Evolutionary conservation across 2,888 invertebrate genomes (phyloP), one percentile per base, ranked within the genome.

Genomic region (Limulus polyphemus): DNA sequence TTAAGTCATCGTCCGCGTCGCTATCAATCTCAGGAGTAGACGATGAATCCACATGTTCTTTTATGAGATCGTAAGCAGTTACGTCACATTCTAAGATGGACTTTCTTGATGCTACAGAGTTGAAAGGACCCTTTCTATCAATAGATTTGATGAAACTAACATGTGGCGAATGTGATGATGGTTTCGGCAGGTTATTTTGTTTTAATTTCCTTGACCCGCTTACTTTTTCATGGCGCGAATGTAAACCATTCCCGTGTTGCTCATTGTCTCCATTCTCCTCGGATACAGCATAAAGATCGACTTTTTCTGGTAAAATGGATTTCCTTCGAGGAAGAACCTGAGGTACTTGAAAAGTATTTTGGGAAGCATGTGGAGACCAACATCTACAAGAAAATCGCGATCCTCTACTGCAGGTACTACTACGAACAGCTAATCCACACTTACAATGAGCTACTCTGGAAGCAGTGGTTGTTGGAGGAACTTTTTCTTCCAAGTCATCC

Each of bases 81-180:
- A 70, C 63, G 48, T 70, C 67, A 56, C 70, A 70, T 56, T 70
- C 70, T 12, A 70, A 60, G 17, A 70, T 70, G 9, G 70, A 70
- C 62, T 68, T 68, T 59, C 69, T 56, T 11, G 61, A 63, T 12
- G 62, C 59, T 49, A 16, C 50, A 9, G 54, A 54, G n/a, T 32
- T 54, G 10, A 54, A 17, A 32, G 32, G 32, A 32, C 32, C 32
- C 32, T 32, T 32, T 32, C 32, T 32, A 7, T 32, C 32, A 32
- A 32, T 32, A 32, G 32, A 5, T 32, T 32, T 32, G 32, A 32
- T 32, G 32, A 32, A 32, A 32, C 32, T 32, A 32, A 32, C 32
- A 32, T 32, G 32, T 32, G 32, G 32, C 7, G 32, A 32, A 32
- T 32, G 32, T 32, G 32, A 7, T 32, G 32, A 32, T 2, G 32